These are phyloP conservation scores for Maniola jurtina DNA, from an alignment of 1,140 invertebrate species.

Conservation along the genomic window DNA sequence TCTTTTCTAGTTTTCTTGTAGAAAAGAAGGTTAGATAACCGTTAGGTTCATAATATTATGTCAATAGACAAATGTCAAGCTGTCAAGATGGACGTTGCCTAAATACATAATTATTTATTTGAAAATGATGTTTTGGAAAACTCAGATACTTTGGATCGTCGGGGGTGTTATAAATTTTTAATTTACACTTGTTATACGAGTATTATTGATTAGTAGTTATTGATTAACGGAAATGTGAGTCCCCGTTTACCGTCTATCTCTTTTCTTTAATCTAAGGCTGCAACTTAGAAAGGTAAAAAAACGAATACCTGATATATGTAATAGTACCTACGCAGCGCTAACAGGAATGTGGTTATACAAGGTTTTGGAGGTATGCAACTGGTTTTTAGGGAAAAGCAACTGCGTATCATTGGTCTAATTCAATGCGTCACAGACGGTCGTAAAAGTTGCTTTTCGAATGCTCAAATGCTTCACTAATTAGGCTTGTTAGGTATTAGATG, in stretches of 20 bases:
- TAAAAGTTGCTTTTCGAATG: background rate
- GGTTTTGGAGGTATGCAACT: constrained; percentile 31
- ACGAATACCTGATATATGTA: constrained; percentile 29
- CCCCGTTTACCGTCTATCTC: background rate
- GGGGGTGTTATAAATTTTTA: too few relatives aligned
- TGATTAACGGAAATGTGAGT: too few relatives aligned
- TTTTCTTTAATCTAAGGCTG: background rate
- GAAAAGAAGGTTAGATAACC: too few relatives aligned
- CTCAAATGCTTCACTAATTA: background rate
- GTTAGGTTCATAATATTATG: too few relatives aligned
- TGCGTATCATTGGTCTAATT: constrained; percentile 23
- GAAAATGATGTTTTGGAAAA: too few relatives aligned
- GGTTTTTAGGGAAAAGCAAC: constrained; percentile 23
- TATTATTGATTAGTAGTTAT: too few relatives aligned
- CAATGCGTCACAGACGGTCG: constrained; percentile 12
- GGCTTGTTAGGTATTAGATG: background rate
- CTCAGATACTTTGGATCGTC: too few relatives aligned
- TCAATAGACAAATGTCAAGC: too few relatives aligned
- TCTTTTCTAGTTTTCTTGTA: too few relatives aligned
- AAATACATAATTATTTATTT: too few relatives aligned
- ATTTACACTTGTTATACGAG: too few relatives aligned
- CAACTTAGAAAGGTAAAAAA: constrained; percentile 14
- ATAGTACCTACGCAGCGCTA: constrained; percentile 29
- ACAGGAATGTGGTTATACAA: constrained; percentile 35
- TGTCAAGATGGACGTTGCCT: too few relatives aligned